Conservation (phyloP, 2,113 vertebrate species). For the Cheirogaleus medius region DNA sequence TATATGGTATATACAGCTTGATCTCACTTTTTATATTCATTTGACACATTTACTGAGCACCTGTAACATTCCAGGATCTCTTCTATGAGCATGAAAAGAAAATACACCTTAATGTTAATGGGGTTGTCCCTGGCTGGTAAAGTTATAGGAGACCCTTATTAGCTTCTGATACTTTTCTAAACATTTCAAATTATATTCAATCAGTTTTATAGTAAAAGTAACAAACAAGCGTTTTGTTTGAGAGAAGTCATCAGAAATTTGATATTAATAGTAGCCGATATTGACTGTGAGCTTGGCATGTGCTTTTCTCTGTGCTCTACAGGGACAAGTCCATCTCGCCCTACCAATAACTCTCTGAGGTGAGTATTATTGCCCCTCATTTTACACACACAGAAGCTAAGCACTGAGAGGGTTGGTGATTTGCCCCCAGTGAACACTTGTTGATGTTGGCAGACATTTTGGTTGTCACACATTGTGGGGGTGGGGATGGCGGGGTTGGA, state of each 20-base stretch:
- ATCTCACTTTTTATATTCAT: not conserved
- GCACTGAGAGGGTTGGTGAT: not conserved
- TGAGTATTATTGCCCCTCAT: not conserved
- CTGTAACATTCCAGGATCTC: not conserved
- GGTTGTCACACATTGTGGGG: not conserved
- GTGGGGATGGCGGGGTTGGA: no score
- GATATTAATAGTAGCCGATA: not conserved
- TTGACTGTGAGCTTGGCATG: not conserved
- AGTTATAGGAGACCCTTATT: not conserved
- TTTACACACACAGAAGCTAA: not conserved
- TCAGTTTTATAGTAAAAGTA: not conserved
- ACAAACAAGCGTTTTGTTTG: not conserved
- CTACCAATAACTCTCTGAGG: not conserved
- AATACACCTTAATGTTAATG: not conserved
- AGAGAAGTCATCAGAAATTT: not conserved
- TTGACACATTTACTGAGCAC: not conserved
- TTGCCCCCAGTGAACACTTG: not conserved
- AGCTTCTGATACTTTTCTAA: not conserved
- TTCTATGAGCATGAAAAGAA: not conserved
- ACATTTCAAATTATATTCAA: not conserved
- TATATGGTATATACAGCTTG: not conserved
- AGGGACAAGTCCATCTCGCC: not conserved
- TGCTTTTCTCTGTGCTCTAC: not conserved
- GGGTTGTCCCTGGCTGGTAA: not conserved
- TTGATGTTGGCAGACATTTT: not conserved